Conservation (phyloP, 2,113 vertebrate species). For the Cynocephalus volans region DNA sequence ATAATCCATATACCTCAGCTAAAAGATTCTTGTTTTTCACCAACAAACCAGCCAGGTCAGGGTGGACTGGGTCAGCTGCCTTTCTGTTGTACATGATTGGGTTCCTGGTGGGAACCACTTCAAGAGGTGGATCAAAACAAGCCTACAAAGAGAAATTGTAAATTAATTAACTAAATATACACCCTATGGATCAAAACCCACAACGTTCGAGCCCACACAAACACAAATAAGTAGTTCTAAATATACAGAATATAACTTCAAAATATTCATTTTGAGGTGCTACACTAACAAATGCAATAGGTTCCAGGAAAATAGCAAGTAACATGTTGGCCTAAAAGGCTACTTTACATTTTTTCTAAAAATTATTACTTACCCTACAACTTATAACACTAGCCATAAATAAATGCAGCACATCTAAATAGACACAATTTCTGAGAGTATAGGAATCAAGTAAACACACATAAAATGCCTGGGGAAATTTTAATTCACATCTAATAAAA, state of each 20-base stretch:
- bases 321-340: neutral
- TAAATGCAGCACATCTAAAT: neutral
- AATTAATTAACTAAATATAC: conserved; percentile 12
- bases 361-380: neutral
- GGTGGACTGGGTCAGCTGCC: neutral
- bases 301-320: conserved; percentile 5
- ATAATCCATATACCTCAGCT: conserved; percentile 66
- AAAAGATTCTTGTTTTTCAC: conserved; percentile 80
- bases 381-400: neutral
- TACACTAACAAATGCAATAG: neutral
- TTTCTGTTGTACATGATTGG: neutral
- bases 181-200: neutral
- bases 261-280: conserved; percentile 19
- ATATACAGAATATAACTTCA: neutral
- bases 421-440: conserved; percentile 27
- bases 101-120: conserved; percentile 54
- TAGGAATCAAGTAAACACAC: conserved; percentile 34
- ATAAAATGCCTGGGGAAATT: neutral
- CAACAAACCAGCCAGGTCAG: conserved; percentile 69
- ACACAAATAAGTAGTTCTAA: conserved; percentile 15
- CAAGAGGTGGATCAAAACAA: conserved; percentile 57
- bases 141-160: conserved; percentile 75
- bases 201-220: neutral
- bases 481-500: conserved; percentile 60
- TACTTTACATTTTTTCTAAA: neutral